Evolutionary conservation across 2,888 invertebrate genomes (phyloP).

Genomic region (Marronus borbonicus): DNA sequence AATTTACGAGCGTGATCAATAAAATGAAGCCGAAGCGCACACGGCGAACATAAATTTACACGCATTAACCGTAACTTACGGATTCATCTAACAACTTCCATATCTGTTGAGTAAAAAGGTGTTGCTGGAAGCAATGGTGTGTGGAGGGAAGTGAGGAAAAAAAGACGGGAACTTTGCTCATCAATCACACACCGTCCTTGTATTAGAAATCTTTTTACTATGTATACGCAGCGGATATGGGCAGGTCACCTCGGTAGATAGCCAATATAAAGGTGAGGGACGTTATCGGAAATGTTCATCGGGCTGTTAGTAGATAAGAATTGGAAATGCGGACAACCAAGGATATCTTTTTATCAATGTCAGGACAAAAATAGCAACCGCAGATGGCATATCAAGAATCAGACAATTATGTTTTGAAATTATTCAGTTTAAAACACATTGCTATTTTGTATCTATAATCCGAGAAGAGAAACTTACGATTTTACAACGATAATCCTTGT

Average conservation of each 20-base stretch:
- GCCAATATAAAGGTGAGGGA: conserved; percentile 11
- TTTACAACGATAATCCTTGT: too few relatives aligned
- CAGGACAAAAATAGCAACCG: too few relatives aligned
- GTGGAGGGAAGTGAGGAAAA: conserved; percentile 27
- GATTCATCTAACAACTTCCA: not conserved
- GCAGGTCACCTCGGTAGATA: not conserved
- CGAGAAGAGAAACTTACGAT: too few relatives aligned
- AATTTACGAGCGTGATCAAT: not conserved
- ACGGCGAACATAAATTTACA: not conserved
- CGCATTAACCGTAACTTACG: not conserved
- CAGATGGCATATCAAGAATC: too few relatives aligned
- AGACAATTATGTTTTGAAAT: too few relatives aligned
- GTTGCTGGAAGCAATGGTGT: conserved; percentile 9
- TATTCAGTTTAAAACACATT: too few relatives aligned
- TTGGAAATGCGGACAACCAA: too few relatives aligned
- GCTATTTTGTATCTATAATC: too few relatives aligned
- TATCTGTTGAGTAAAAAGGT: conserved; percentile 22
- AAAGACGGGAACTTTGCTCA: conserved; percentile 24
- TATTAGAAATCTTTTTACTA: conserved; percentile 38
- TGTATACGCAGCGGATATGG: conserved; percentile 6
- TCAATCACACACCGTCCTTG: conserved; percentile 38
- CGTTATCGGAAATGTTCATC: conserved; percentile 8
- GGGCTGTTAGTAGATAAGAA: conserved; percentile 3
- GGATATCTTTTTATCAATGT: too few relatives aligned
- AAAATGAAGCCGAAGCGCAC: not conserved